A percentile compares a stretch with the other conserved stretches of the same genome.
Evolutionary conservation across 2,888 invertebrate genomes (phyloP).

Genomic region (Ochropleura plecta): DNA sequence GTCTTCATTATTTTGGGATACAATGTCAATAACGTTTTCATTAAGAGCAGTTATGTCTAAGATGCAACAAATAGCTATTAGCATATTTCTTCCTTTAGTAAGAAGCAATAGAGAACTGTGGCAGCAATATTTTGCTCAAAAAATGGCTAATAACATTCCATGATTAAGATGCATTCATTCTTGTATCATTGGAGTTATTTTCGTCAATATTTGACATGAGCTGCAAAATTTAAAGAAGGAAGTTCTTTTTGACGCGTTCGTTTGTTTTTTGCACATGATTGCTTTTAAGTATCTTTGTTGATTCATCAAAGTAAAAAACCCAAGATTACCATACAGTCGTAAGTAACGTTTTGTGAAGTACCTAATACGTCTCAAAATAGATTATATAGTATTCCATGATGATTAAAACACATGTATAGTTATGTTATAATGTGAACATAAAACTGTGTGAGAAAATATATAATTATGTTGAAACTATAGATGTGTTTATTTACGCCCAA

Average conservation of each 20-base stretch:
- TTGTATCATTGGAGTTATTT: slow-evolving; percentile 1
- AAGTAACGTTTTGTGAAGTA: not conserved
- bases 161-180: slow-evolving; percentile 11
- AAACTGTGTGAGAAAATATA: not conserved
- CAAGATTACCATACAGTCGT: slow-evolving; percentile 2
- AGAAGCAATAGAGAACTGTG: slow-evolving; percentile 44
- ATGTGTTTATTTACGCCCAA: not conserved
- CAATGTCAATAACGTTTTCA: slow-evolving; percentile 31
- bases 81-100: slow-evolving; percentile 36
- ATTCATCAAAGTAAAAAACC: slow-evolving; percentile 17
- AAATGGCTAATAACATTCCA: slow-evolving; percentile 34
- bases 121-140: slow-evolving; percentile 34
- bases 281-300: slow-evolving; percentile 11
- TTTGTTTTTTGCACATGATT: slow-evolving; percentile 26
- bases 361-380: not conserved
- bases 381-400: not conserved
- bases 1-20: slow-evolving; percentile 43
- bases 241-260: not conserved
- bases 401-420: not conserved
- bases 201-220: slow-evolving; percentile 19
- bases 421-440: not conserved
- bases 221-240: slow-evolving; percentile 5
- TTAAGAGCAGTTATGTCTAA: slow-evolving; percentile 48
- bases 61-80: slow-evolving; percentile 42
- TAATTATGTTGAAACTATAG: not conserved